Percentiles rank a stretch among this genome's conserved stretches.
Conservation (phyloP, 2,113 vertebrate species). For the Seriola quinqueradiata region DNA sequence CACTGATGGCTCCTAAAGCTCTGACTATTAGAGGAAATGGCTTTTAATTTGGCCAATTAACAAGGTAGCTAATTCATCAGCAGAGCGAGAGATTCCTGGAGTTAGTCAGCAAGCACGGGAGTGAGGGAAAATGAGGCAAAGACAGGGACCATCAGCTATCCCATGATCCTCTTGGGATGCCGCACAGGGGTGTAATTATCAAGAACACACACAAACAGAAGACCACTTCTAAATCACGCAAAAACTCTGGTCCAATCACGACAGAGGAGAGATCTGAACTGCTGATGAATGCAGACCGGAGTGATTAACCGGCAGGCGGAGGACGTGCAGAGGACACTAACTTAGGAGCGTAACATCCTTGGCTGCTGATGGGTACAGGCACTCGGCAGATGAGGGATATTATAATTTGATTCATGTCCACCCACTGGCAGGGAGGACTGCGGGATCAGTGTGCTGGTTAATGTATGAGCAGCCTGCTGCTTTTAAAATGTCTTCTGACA, state of each 20-base stretch:
- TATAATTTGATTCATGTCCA: constrained; percentile 60
- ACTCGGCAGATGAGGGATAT: constrained; percentile 61
- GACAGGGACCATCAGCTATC: constrained; percentile 16
- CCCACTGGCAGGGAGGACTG: constrained; percentile 49
- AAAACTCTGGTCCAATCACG: constrained; percentile 23
- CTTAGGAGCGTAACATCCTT: constrained; percentile 51
- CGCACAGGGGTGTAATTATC: constrained; percentile 32
- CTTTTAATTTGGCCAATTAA: constrained; percentile 78
- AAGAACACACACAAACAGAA: constrained; percentile 29
- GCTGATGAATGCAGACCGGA: constrained; percentile 34
- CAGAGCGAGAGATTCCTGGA: not conserved
- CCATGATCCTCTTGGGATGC: not conserved
- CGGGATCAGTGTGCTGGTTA: constrained; percentile 37
- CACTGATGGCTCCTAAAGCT: constrained; percentile 60
- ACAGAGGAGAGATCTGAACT: constrained; percentile 27
- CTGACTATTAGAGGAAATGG: constrained; percentile 60
- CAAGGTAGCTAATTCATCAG: constrained; percentile 63
- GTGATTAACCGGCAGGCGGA: constrained; percentile 36
- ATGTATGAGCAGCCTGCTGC: constrained; percentile 35
- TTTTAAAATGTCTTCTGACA: constrained; percentile 49
- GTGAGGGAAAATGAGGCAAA: not conserved
- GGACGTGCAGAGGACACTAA: constrained; percentile 37
- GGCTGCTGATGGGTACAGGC: constrained; percentile 41
- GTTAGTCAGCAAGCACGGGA: not conserved
- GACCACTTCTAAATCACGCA: constrained; percentile 1